phyloP scores from a whole-genome alignment of 2,888 invertebrate genomes.

The Scaptomyza reducta region DNA sequence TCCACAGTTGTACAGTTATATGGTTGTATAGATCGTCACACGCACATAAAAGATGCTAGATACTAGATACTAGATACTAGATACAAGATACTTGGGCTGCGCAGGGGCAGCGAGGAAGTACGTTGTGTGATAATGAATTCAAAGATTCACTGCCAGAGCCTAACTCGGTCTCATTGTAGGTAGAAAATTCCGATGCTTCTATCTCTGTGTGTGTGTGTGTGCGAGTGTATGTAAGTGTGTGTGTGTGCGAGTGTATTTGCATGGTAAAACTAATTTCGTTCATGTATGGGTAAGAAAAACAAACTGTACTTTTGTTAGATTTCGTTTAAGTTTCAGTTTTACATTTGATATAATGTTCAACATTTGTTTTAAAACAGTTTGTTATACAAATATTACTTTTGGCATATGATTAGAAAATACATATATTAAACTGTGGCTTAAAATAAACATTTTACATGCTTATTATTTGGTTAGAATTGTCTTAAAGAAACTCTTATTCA shows the following conservation, averaged over 20 bases:
- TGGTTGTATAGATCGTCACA: constrained; percentile 29
- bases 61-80: not conserved
- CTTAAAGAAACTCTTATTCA: no score
- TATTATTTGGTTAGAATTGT: no score
- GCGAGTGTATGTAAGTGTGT: not conserved
- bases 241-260: not conserved
- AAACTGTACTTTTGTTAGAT: not conserved
- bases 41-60: constrained; percentile 37
- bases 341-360: not conserved
- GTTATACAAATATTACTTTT: not conserved
- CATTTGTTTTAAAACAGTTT: not conserved
- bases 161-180: constrained; percentile 37
- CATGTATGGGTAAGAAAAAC: not conserved
- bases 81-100: not conserved
- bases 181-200: constrained; percentile 2
- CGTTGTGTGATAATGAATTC: constrained; percentile 80
- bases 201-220: not conserved
- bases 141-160: constrained; percentile 76
- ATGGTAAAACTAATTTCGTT: constrained; percentile 8
- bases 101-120: not conserved
- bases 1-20: constrained; percentile 1
- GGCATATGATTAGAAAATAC: not conserved
- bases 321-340: not conserved
- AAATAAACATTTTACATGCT: no score
- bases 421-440: no score